Evolutionary conservation across 2,888 invertebrate genomes (phyloP), one percentile per base, ranked within the genome.

Genomic region (Parnassius apollo): DNA sequence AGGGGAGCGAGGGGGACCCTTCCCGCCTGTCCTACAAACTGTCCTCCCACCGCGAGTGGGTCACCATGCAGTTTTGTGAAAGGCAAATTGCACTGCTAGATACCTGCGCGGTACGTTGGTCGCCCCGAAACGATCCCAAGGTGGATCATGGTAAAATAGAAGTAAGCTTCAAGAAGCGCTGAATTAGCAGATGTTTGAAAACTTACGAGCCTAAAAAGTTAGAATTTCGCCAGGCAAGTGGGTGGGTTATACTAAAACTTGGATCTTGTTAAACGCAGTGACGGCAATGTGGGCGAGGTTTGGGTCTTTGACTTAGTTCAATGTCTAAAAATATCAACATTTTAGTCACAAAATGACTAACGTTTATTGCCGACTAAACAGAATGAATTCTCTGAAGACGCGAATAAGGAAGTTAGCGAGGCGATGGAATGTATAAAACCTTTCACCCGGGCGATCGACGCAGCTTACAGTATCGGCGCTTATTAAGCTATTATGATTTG

Each of bases 1-100:
- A 61, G 55, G 55, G 57, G 67, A 66, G 63, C 61, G 65, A 56
- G 68, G 65, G 71, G 2, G 73, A 74, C 74, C 74, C 73, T 79
- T 72, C 79, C 73, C 77, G 75, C 81, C 75, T 78, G 84, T 81
- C 84, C 88, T 84, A 85, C 77, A 85, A 85, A 86, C 82, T 85
- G 82, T 83, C 77, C 82, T 84, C 82, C 80, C 81, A 81, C 72
- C 73, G 74, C 82, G 81, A 46, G 1, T 12, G 12, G 46, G 46
- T 4, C 70, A 71, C 77, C 76, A 75, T 82, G 80, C 78, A 82
- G 68, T 82, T 80, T 85, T 78, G 86, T 86, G 83, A 87, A 86
- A 87, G 85, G 83, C 78, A 77, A 81, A 83, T 82, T 79, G 76
- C 77, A 71, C 65, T 65, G 62, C 48, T 42, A 42, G 49, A 12